Percentiles rank a stretch among this genome's conserved stretches.
phyloP scores from a whole-genome alignment of 2,113 vertebrate genomes.

The Phrynosoma blainvillii region DNA sequence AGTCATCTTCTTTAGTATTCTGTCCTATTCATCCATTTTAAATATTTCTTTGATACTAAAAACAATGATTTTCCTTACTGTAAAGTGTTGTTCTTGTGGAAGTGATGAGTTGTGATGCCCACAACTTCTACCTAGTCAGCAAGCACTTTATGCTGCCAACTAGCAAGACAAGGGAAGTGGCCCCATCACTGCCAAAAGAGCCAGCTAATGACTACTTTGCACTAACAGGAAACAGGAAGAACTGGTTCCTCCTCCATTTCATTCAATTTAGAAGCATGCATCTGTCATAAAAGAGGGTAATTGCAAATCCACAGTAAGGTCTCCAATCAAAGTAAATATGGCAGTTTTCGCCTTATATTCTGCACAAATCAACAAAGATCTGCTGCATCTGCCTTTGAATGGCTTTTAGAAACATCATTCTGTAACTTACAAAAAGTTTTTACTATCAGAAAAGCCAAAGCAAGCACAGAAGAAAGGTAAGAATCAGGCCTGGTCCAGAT shows the following conservation, averaged over 20 bases:
- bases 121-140: neutral
- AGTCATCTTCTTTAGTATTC: neutral
- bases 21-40: neutral
- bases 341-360: neutral
- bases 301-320: neutral
- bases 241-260: neutral
- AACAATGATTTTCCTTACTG: neutral
- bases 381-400: neutral
- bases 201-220: neutral
- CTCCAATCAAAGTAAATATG: neutral
- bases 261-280: neutral
- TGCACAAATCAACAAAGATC: neutral
- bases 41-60: neutral
- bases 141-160: too few relatives aligned
- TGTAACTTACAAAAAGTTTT: neutral
- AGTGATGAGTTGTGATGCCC: neutral
- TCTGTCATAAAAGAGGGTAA: neutral
- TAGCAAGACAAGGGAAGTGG: too few relatives aligned
- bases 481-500: neutral
- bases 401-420: neutral
- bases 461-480: neutral
- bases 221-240: neutral
- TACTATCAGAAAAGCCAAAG: neutral
- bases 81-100: neutral
- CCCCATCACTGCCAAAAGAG: neutral